These are phyloP conservation scores for Lampris incognitus DNA, from an alignment of 2,113 vertebrate species.

Conservation along the genomic window DNA sequence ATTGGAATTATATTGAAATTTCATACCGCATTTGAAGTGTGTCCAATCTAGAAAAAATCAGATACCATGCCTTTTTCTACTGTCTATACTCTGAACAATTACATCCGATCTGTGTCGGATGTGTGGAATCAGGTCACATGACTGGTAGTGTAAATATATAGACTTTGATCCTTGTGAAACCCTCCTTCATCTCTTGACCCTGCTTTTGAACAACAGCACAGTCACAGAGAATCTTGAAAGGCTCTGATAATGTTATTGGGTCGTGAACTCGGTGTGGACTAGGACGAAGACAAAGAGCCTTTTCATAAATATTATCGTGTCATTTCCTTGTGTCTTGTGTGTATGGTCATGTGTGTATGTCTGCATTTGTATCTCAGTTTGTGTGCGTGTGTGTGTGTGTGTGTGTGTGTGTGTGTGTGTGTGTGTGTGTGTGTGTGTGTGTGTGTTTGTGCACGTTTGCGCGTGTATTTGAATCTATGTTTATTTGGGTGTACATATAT, in stretches of 20 bases:
- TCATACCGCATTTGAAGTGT: too few relatives aligned
- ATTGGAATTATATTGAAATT: too few relatives aligned
- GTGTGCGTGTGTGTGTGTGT: neutral
- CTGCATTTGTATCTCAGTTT: too few relatives aligned
- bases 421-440: conserved; percentile 42
- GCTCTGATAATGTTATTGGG: neutral
- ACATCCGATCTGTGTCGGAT: too few relatives aligned
- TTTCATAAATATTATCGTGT: conserved; percentile 10
- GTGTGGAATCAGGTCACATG: neutral
- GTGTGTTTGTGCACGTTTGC: neutral
- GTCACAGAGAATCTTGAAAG: neutral
- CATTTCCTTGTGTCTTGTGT: too few relatives aligned
- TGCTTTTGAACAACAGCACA: neutral
- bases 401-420: neutral
- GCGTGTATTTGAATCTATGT: too few relatives aligned
- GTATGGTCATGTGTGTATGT: too few relatives aligned
- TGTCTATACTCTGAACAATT: too few relatives aligned
- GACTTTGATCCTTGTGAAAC: too few relatives aligned
- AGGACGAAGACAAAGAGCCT: conserved; percentile 35
- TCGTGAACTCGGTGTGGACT: neutral
- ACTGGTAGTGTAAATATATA: neutral
- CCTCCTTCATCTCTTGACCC: neutral
- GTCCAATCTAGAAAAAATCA: too few relatives aligned
- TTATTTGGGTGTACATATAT: too few relatives aligned
- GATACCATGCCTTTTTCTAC: too few relatives aligned